Conservation (phyloP, 2,797 vertebrate genomes). For the Neosilurus mollespiculum region DNA sequence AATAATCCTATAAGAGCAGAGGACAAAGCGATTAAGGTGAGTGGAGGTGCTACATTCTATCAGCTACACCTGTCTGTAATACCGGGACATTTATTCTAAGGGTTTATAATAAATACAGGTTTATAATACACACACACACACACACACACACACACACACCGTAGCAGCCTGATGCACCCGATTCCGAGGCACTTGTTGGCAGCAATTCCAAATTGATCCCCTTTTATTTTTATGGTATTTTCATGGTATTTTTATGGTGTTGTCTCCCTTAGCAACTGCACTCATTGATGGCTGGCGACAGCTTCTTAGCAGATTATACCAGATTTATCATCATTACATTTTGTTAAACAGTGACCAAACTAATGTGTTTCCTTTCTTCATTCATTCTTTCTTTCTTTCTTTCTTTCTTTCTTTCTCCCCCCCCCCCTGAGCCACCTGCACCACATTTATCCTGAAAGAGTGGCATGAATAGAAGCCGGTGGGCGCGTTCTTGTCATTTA, state of each 20-base stretch:
- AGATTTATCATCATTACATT: constrained; percentile 26
- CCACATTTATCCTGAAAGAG: constrained; percentile 9
- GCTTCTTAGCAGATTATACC: neutral
- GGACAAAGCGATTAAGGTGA: constrained; percentile 33
- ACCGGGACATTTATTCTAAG: neutral
- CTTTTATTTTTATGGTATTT: neutral
- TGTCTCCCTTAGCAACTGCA: constrained; percentile 46
- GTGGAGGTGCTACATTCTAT: constrained; percentile 11
- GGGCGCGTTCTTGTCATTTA: constrained; percentile 35
- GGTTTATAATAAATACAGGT: too few species aligned
- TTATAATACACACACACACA: too few species aligned
- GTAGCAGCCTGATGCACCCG: neutral
- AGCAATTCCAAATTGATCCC: constrained; percentile 27
- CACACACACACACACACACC: neutral
- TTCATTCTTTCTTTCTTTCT: too few species aligned
- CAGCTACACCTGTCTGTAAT: constrained; percentile 6
- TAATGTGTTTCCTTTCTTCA: constrained; percentile 13
- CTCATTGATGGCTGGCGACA: constrained; percentile 43
- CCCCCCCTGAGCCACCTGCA: constrained; percentile 9
- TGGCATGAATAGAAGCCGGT: constrained; percentile 29
- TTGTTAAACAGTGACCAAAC: constrained; percentile 33
- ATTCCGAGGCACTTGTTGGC: constrained; percentile 43
- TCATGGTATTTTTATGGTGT: constrained; percentile 1
- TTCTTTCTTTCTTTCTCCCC: neutral
- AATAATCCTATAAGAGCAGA: neutral